Percentiles rank a stretch among this genome's conserved stretches.
phyloP scores from a whole-genome alignment of 2,113 vertebrate species.

The Hiodon tergisus region DNA sequence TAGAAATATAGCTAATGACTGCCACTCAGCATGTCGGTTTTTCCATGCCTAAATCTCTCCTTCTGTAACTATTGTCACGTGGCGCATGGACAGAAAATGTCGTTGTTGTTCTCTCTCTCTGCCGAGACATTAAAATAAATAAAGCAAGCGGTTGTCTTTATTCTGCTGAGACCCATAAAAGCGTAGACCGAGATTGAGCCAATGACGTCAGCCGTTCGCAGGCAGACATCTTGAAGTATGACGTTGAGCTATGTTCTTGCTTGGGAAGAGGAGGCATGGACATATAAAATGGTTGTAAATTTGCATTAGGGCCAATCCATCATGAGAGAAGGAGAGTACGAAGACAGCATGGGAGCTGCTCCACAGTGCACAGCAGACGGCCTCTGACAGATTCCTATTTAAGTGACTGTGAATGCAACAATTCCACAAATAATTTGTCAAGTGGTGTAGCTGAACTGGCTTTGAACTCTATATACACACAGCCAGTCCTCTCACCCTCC shows the following conservation, averaged over 20 bases:
- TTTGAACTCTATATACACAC: slow-evolving; percentile 86
- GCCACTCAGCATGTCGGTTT: no score
- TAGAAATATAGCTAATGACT: no score
- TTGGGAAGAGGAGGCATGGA: slow-evolving; percentile 75
- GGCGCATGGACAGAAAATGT: not conserved
- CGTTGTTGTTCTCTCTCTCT: no score
- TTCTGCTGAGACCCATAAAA: slow-evolving; percentile 60
- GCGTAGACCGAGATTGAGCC: slow-evolving; percentile 63
- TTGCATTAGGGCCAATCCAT: slow-evolving; percentile 98
- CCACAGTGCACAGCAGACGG: slow-evolving; percentile 71
- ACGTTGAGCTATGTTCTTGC: slow-evolving; percentile 76
- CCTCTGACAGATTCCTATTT: slow-evolving; percentile 96
- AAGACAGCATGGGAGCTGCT: slow-evolving; percentile 49
- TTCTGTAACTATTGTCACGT: not conserved
- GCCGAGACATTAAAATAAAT: not conserved
- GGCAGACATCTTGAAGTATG: slow-evolving; percentile 83
- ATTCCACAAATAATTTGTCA: slow-evolving; percentile 99
- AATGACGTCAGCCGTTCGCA: slow-evolving; percentile 60
- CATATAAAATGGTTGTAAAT: slow-evolving; percentile 99
- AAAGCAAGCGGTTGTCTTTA: slow-evolving; percentile 49
- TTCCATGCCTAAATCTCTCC: no score
- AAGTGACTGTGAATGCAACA: slow-evolving; percentile 99
- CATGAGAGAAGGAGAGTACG: slow-evolving; percentile 70
- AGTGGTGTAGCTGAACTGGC: slow-evolving; percentile 91
- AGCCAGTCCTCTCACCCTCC: slow-evolving; percentile 56